A percentile compares a stretch with the other conserved stretches of the same genome.
Evolutionary conservation across 2,888 invertebrate species (phyloP).

Genomic region (Meiosimyza decipiens): DNA sequence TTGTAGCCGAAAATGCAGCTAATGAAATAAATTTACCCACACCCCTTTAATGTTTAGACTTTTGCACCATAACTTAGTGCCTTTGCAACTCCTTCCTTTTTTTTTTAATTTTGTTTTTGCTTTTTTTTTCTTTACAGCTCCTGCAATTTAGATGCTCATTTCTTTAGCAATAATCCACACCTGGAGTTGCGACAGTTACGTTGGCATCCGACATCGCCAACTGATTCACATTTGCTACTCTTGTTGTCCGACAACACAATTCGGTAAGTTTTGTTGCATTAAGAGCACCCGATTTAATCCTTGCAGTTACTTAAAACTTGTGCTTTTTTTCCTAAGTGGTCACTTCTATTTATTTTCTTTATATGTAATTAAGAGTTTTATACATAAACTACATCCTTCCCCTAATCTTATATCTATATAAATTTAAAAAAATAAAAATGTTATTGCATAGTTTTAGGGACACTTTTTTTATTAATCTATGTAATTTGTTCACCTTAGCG

Average conservation of each 20-base stretch:
- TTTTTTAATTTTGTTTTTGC: not conserved
- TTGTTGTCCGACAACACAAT: conserved; percentile 88
- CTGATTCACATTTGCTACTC: conserved; percentile 80
- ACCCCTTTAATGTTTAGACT: no score
- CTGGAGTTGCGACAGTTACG: conserved; percentile 79
- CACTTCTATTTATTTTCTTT: no score
- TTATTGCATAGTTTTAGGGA: no score
- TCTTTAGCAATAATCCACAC: conserved; percentile 76
- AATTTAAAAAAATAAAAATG: no score
- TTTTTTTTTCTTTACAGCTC: conserved; percentile 24
- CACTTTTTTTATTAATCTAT: no score
- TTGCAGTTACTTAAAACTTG: no score
- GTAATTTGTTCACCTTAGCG: conserved; percentile 45
- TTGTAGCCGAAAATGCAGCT: conserved; percentile 12
- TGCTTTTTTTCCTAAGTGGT: no score
- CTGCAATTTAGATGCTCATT: conserved; percentile 75
- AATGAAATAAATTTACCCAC: conserved; percentile 20
- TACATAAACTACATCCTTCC: no score
- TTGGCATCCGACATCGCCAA: conserved; percentile 88
- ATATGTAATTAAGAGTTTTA: no score
- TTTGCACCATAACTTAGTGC: not conserved
- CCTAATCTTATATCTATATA: no score
- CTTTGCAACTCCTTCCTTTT: not conserved
- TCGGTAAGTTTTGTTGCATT: conserved; percentile 70
- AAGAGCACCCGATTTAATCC: no score